Conservation (phyloP, 2,888 invertebrate genomes). For the Apotomis turbidana region DNA sequence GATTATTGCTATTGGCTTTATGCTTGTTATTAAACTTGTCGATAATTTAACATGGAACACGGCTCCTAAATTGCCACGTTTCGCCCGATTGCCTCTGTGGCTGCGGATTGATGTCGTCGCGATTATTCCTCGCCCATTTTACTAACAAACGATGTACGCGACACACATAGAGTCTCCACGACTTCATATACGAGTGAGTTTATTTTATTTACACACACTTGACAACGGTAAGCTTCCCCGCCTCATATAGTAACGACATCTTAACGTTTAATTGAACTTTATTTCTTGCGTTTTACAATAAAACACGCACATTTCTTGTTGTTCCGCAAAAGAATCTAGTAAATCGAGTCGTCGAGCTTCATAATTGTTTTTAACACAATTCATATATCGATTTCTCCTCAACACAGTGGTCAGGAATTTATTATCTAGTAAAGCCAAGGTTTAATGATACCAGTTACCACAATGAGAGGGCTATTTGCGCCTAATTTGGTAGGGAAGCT, state of each 20-base stretch:
- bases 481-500: constrained; percentile 38
- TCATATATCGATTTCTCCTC: constrained; percentile 35
- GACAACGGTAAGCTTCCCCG: constrained; percentile 4
- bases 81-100: constrained; percentile 72
- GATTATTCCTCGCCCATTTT: constrained; percentile 66
- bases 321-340: constrained; percentile 24
- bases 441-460: constrained; percentile 29
- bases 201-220: constrained; percentile 39
- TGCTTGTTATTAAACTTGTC: constrained; percentile 80
- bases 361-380: constrained; percentile 30
- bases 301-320: constrained; percentile 14
- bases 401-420: constrained; percentile 22
- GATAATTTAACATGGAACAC: constrained; percentile 80
- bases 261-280: constrained; percentile 21
- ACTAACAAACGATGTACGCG: constrained; percentile 69
- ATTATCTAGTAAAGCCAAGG: constrained; percentile 35
- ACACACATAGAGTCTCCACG: constrained; percentile 61
- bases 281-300: constrained; percentile 27
- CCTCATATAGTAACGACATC: constrained; percentile 1
- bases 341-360: constrained; percentile 16
- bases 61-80: constrained; percentile 75
- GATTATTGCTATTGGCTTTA: constrained; percentile 75
- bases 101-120: constrained; percentile 70
- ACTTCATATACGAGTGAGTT: constrained; percentile 69
- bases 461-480: constrained; percentile 28